Evolutionary conservation across 2,888 invertebrate genomes (phyloP), one percentile per base, ranked within the genome.

Genomic region (Trichacis sp.): DNA sequence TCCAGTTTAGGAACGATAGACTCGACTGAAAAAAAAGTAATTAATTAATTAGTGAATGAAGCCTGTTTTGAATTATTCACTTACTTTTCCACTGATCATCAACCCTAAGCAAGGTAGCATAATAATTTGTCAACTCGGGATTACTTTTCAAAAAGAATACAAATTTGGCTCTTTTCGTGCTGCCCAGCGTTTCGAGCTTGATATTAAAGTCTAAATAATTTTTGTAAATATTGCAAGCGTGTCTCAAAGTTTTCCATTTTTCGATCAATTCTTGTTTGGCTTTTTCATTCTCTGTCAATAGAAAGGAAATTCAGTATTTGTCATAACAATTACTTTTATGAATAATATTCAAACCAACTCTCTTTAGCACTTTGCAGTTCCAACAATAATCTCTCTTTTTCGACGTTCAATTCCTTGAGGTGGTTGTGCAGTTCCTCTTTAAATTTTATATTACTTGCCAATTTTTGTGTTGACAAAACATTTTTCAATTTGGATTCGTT

Each of bases 31-130:
- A 78, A 9, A 51, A 66, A 56, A 51, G 47, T 20, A 45, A 11
- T 20, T n/a, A 45, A 6, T 29, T 40, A 38, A 45, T 17, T 17
- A 14, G n/a, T 30, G n/a, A 49, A 54, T 18, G 53, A 18, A n/a
- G 17, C 30, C 20, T 15, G 12, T 57, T 6, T 12, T 47, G 20
- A 5, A 55, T 19, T 14, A 6, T 36, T 43, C 51, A 33, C 43
- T 29, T 71, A 84, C 83, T 77, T 75, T 30, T 76, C 81, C 81
- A 83, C 11, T 60, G 55, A 40, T 72, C 46, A 19, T 74, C 43
- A 11, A 55, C 38, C n/a, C 71, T 52, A 1, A 48, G 17, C 11
- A 83, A 64, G 11, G 66, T 45, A 0, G 77, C 71, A 46, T 73
- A 80, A 64, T 77, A 83, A 56, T 77, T 73, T n/a, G 77, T 67